Evolutionary conservation across 2,113 vertebrate genomes (phyloP).

Genomic region (Solea senegalensis): DNA sequence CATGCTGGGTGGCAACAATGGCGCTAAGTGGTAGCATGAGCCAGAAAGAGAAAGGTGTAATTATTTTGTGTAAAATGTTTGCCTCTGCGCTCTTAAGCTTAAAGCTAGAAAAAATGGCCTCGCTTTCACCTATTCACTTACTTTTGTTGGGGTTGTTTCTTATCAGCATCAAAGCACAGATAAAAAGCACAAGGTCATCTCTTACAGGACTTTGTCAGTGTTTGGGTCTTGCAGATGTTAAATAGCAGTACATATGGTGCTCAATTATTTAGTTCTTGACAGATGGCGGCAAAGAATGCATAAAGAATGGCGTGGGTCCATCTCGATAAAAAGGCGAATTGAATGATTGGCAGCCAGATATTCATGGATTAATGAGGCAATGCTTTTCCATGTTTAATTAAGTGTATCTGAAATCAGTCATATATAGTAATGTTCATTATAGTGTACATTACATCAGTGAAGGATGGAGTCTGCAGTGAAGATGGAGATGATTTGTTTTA

Average conservation of each 20-base stretch:
- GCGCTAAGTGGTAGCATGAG: background rate
- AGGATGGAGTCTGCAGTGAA: background rate
- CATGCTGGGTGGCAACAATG: background rate
- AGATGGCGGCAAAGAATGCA: conserved; percentile 61
- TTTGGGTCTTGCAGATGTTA: conserved; percentile 42
- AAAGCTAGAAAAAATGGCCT: background rate
- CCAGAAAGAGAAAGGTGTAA: background rate
- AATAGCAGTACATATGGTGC: conserved; percentile 31
- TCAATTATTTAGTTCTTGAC: conserved; percentile 58
- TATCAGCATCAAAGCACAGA: conserved; percentile 13
- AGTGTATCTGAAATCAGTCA: conserved; percentile 7
- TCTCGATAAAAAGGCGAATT: conserved; percentile 21
- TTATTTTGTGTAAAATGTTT: background rate
- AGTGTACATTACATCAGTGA: background rate
- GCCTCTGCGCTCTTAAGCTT: background rate
- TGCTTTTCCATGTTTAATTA: conserved; percentile 38
- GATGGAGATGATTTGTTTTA: background rate
- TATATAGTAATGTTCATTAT: conserved; percentile 1
- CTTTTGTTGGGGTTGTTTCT: background rate
- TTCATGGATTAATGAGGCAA: conserved; percentile 33
- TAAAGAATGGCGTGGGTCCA: conserved; percentile 45
- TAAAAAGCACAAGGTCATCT: conserved; percentile 8
- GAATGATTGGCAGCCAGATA: conserved; percentile 53
- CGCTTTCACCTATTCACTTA: background rate
- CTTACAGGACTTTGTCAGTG: conserved; percentile 26